Conservation (phyloP, 2,888 invertebrate species). For the Hyppa rectilinea region DNA sequence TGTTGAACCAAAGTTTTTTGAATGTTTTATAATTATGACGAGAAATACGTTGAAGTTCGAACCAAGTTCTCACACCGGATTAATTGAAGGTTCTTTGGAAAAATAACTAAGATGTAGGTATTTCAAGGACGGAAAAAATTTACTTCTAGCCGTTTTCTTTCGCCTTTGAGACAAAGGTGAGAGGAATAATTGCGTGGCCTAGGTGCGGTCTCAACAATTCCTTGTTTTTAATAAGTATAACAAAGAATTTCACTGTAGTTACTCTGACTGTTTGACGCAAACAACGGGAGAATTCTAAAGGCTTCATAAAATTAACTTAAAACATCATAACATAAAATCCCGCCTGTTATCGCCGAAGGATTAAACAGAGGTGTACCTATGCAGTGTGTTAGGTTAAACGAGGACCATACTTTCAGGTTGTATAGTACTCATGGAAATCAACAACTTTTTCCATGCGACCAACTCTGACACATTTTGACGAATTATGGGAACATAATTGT, state of each 20-base stretch:
- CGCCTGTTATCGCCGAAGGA: no score
- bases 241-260: conserved; percentile 33
- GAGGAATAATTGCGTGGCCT: conserved; percentile 33
- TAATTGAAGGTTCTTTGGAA: conserved; percentile 38
- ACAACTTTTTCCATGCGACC: no score
- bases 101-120: conserved; percentile 2
- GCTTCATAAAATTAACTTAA: conserved; percentile 28
- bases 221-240: conserved; percentile 39
- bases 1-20: conserved; percentile 49
- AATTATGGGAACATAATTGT: no score
- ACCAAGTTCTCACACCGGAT: conserved; percentile 25
- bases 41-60: conserved; percentile 33
- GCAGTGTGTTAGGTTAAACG: no score
- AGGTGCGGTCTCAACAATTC: neutral
- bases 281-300: conserved; percentile 13
- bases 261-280: conserved; percentile 26
- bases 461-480: no score
- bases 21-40: conserved; percentile 50
- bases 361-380: no score
- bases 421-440: no score
- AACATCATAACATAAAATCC: no score
- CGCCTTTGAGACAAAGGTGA: conserved; percentile 37
- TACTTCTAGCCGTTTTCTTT: conserved; percentile 1
- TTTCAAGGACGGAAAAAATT: neutral
- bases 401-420: no score